Percentiles rank a stretch among this genome's conserved stretches.
Evolutionary conservation across 2,888 invertebrate genomes (phyloP).

Genomic region (Subacronicta megacephala): DNA sequence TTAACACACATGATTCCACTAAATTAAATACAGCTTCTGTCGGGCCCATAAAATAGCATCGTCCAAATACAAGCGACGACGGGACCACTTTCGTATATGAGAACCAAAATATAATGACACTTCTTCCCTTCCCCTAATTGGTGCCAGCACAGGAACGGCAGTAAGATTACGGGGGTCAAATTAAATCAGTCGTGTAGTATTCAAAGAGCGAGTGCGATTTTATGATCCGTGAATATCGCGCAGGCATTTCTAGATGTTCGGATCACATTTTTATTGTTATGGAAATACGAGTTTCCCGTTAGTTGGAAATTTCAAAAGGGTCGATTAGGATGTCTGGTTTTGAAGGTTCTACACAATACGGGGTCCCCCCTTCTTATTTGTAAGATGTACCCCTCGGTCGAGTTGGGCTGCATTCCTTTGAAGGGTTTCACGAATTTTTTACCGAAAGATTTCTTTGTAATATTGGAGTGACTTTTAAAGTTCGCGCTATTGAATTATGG

Average conservation of each 20-base stretch:
- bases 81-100: conserved; percentile 69
- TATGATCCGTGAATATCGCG: conserved; percentile 89
- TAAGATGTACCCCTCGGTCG: conserved; percentile 75
- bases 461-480: conserved; percentile 76
- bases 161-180: conserved; percentile 74
- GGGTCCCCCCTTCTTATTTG: conserved; percentile 80
- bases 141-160: conserved; percentile 60
- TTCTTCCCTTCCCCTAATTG: conserved; percentile 66
- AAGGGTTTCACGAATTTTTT: conserved; percentile 76
- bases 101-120: conserved; percentile 78
- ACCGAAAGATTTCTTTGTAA: conserved; percentile 73
- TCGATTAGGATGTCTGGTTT: conserved; percentile 89
- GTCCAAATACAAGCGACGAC: conserved; percentile 70
- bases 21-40: conserved; percentile 66
- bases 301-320: conserved; percentile 89
- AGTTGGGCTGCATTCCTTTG: conserved; percentile 74
- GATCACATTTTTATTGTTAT: conserved; percentile 90
- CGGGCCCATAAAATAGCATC: conserved; percentile 74
- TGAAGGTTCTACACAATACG: conserved; percentile 87
- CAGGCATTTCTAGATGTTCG: conserved; percentile 89
- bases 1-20: conserved; percentile 64
- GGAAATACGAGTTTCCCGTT: conserved; percentile 89
- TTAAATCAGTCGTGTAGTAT: conserved; percentile 79
- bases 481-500: conserved; percentile 80
- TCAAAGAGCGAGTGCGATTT: conserved; percentile 83